phyloP scores from a whole-genome alignment of 2,797 vertebrate species.

The Leontocebus nigricollis region DNA sequence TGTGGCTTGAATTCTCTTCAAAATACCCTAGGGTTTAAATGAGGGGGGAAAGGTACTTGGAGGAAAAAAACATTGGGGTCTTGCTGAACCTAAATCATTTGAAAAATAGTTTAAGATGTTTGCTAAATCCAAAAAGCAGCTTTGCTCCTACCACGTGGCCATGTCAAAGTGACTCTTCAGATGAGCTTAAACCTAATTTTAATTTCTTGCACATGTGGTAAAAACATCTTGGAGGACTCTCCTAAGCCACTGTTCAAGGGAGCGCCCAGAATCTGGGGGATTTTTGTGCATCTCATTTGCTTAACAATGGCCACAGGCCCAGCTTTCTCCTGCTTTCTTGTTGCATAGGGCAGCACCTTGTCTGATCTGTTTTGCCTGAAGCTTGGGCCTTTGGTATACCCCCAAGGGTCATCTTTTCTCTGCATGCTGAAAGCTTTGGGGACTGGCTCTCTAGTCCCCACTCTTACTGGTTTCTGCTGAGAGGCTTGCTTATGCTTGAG shows the following conservation, averaged over 20 bases:
- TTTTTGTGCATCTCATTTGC: constrained; percentile 58
- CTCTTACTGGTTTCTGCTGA: neutral
- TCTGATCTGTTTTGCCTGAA: neutral
- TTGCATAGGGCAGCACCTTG: neutral
- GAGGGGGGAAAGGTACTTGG: constrained; percentile 66
- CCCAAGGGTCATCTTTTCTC: neutral
- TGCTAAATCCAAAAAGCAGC: constrained; percentile 67
- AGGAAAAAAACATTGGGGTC: constrained; percentile 50
- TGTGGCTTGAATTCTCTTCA: constrained; percentile 74
- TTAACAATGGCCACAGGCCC: constrained; percentile 31
- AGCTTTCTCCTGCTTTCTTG: neutral
- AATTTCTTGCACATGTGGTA: constrained; percentile 80
- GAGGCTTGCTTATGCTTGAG: neutral
- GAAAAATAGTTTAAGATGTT: constrained; percentile 78
- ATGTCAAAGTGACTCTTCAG: constrained; percentile 68
- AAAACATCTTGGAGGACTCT: constrained; percentile 64
- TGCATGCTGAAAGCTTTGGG: neutral
- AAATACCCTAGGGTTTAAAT: constrained; percentile 73
- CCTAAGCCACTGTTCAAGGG: constrained; percentile 75
- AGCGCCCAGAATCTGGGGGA: neutral
- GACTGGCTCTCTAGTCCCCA: too few species aligned
- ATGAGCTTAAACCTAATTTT: constrained; percentile 76
- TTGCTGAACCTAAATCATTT: constrained; percentile 78
- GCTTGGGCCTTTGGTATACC: neutral
- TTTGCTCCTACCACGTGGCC: constrained; percentile 68